These are phyloP conservation scores for Rhinichthys osculus DNA, from an alignment of 2,797 vertebrate species.

Conservation along the genomic window DNA sequence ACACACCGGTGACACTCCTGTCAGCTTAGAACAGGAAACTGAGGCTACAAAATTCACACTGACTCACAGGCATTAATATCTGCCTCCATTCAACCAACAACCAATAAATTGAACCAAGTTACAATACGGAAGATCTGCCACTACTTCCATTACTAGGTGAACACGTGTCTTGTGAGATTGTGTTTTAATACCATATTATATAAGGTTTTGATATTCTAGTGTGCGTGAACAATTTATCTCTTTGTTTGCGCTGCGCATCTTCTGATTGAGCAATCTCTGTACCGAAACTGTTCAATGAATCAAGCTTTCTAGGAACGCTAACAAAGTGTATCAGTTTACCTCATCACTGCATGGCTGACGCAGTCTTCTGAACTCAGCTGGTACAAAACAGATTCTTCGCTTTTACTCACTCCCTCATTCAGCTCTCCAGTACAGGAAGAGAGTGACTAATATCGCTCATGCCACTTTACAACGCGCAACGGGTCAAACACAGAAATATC, in stretches of 20 bases:
- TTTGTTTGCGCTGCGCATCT: not conserved
- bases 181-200: not conserved
- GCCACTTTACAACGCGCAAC: slow-evolving; percentile 23
- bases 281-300: slow-evolving; percentile 8
- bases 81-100: not conserved
- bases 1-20: too few relatives aligned
- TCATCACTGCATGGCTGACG: slow-evolving; percentile 13
- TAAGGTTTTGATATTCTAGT: not conserved
- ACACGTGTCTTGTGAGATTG: not conserved
- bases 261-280: not conserved
- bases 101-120: not conserved
- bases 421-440: slow-evolving; percentile 49
- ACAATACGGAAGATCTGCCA: not conserved
- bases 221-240: not conserved
- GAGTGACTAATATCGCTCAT: slow-evolving; percentile 45
- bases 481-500: slow-evolving; percentile 43
- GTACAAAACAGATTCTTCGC: slow-evolving; percentile 8
- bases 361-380: not conserved
- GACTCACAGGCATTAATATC: too few relatives aligned
- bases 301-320: slow-evolving; percentile 1
- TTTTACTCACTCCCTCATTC: slow-evolving; percentile 26
- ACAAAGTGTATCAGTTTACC: slow-evolving; percentile 32
- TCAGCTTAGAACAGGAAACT: too few relatives aligned
- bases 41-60: too few relatives aligned
- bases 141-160: too few relatives aligned